Evolutionary conservation across 2,888 invertebrate genomes (phyloP), one percentile per base, ranked within the genome.

Genomic region (Octodonta nipae): DNA sequence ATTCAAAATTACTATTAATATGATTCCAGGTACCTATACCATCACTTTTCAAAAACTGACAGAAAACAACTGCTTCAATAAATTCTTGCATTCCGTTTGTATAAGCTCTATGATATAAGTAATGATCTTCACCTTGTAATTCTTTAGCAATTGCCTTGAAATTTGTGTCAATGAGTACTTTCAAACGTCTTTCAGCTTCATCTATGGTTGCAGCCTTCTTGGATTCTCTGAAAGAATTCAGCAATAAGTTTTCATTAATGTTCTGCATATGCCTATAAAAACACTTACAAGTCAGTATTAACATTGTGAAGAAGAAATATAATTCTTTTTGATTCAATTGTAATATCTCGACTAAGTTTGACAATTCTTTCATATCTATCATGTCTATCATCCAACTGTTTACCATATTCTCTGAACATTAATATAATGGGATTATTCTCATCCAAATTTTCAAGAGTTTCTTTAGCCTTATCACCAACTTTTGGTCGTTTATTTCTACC

Each of bases 271-370:
- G 14, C 20, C 7, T 26, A 6, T 11, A 24, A 16, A 10, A n/a
- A 31, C 28, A 45, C 51, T 50, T 52, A 60, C 59, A 58, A 46
- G 38, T 61, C 60, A 13, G 54, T 55, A 28, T 73, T 71, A 30
- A 78, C 66, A 16, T 82, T 78, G 56, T 91, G 91, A 12, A 92
- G 61, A 7, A 84, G 60, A 56, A 88, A 91, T 44, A 91, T 92
- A 4, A 85, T 78, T 37, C 88, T 66, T 55, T 92, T 92, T 60
- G 88, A 86, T 52, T 89, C 87, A 43, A 88, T 86, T 0, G 87
- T 88, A 12, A 88, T 73, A 52, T 88, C 89, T 14, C 88, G 67
- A 39, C 81, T 75, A 0, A 80, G 56, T 61, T 89, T 88, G 0
- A 88, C 73, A 15, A 91, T 70, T 26, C 84, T 65, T 55, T 91